Percentiles rank a stretch among this genome's conserved stretches.
Evolutionary conservation across 2,797 vertebrate genomes (phyloP).

Genomic region (Poecilia gillii): DNA sequence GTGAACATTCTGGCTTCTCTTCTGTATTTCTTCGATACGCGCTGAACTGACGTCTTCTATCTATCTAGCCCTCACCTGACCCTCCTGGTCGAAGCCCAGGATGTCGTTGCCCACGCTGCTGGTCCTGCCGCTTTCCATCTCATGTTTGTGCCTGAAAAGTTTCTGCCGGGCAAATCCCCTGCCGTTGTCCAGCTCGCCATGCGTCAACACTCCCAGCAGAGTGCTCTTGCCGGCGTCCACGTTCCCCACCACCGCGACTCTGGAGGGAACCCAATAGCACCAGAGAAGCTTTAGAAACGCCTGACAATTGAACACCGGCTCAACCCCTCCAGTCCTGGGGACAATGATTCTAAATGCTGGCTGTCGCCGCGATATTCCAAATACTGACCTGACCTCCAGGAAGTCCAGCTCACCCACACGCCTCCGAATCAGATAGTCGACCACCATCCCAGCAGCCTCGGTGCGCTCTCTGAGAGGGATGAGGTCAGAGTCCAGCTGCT

Average conservation of each 20-base stretch:
- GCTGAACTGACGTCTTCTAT: background rate
- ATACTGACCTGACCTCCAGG: conserved; percentile 96
- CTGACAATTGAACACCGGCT: background rate
- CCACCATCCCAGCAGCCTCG: conserved; percentile 90
- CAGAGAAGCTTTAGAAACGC: background rate
- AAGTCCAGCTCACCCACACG: conserved; percentile 97
- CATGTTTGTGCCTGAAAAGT: conserved; percentile 98
- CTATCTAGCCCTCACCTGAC: conserved; percentile 76
- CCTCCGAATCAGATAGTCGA: conserved; percentile 94
- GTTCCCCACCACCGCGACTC: conserved; percentile 97
- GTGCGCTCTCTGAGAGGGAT: conserved; percentile 91
- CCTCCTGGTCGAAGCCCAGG: conserved; percentile 95
- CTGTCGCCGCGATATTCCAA: background rate
- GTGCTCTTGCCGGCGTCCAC: conserved; percentile 98
- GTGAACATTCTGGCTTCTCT: background rate
- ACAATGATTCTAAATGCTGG: background rate
- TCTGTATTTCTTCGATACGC: background rate
- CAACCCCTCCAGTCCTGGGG: background rate
- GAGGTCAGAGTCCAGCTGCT: conserved; percentile 93
- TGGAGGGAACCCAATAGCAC: conserved; percentile 52
- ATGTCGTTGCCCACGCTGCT: conserved; percentile 99
- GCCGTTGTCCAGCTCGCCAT: conserved; percentile 96
- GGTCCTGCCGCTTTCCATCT: conserved; percentile 97
- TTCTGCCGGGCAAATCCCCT: conserved; percentile 98
- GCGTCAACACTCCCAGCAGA: conserved; percentile 93